Conservation (phyloP, 23 tunicate genomes). For the Halocynthia roretzi region DNA sequence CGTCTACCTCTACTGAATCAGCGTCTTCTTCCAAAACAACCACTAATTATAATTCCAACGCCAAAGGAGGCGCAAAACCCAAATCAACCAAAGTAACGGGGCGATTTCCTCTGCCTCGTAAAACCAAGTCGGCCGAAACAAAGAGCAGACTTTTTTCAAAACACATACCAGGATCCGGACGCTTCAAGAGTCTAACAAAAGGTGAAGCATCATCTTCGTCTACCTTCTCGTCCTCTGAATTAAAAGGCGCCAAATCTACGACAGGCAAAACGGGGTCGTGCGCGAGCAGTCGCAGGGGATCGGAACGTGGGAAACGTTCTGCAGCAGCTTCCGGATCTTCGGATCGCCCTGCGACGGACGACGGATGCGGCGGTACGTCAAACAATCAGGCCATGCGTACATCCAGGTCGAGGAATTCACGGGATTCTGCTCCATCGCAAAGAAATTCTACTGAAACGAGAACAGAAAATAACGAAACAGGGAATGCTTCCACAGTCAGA, state of each 20-base stretch:
- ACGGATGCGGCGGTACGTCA: conserved; percentile 12
- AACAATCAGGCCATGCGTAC: conserved; percentile 11
- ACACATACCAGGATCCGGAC: conserved; percentile 5
- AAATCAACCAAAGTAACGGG: conserved; percentile 2
- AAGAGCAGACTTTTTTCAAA: conserved; percentile 8
- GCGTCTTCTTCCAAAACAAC: too few species aligned
- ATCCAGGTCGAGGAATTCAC: conserved; percentile 37
- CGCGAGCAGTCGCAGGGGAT: conserved; percentile 40
- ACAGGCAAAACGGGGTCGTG: conserved; percentile 94
- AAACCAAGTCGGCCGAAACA: background rate
- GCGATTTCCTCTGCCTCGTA: background rate
- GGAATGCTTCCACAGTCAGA: background rate
- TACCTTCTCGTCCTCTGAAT: conserved; percentile 28
- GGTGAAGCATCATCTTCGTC: conserved; percentile 38
- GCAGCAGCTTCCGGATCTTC: background rate
- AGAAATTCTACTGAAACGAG: background rate
- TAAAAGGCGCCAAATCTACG: conserved; percentile 15
- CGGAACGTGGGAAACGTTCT: conserved; percentile 13
- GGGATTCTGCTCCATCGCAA: conserved; percentile 22
- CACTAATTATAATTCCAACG: too few species aligned
- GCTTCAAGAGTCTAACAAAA: conserved; percentile 20
- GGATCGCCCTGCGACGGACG: background rate
- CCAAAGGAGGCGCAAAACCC: background rate
- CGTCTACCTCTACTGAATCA: too few species aligned
- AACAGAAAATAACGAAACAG: background rate